Conservation (phyloP, 2,113 vertebrate species). For the Dicrurus megarhynchus region DNA sequence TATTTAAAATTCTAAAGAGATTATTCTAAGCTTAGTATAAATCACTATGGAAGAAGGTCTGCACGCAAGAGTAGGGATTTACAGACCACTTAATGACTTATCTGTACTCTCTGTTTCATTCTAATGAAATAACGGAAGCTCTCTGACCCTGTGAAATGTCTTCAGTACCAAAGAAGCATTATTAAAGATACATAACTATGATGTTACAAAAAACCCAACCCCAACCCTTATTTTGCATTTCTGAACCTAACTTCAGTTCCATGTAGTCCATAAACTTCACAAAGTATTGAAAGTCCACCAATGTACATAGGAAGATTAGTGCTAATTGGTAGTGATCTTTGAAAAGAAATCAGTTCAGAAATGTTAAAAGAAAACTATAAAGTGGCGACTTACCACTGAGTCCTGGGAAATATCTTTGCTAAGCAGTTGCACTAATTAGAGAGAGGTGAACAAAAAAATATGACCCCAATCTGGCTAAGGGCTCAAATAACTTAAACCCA, state of each 20-base stretch:
- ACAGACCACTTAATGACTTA: conserved; percentile 34
- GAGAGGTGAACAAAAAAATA: background rate
- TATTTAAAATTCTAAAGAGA: conserved; percentile 40
- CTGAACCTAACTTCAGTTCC: conserved; percentile 5
- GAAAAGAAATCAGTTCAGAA: conserved; percentile 20
- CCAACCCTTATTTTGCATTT: background rate
- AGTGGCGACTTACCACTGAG: background rate
- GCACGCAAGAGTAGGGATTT: background rate
- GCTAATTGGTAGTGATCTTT: conserved; percentile 41
- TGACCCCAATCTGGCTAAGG: conserved; percentile 16
- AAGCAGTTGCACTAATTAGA: conserved; percentile 24
- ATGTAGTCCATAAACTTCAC: background rate
- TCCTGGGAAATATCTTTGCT: conserved; percentile 22
- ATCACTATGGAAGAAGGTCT: background rate
- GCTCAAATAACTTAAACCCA: background rate
- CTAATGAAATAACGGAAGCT: conserved; percentile 45
- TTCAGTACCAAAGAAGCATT: background rate
- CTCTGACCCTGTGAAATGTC: conserved; percentile 25
- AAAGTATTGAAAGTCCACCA: background rate
- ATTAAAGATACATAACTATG: conserved; percentile 9
- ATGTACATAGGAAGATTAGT: conserved; percentile 12
- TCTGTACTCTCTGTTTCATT: conserved; percentile 12
- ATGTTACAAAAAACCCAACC: background rate
- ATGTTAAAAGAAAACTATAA: conserved; percentile 14
- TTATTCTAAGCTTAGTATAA: conserved; percentile 40